phyloP scores from a whole-genome alignment of 2,888 invertebrate species.

The Zygaena filipendulae region DNA sequence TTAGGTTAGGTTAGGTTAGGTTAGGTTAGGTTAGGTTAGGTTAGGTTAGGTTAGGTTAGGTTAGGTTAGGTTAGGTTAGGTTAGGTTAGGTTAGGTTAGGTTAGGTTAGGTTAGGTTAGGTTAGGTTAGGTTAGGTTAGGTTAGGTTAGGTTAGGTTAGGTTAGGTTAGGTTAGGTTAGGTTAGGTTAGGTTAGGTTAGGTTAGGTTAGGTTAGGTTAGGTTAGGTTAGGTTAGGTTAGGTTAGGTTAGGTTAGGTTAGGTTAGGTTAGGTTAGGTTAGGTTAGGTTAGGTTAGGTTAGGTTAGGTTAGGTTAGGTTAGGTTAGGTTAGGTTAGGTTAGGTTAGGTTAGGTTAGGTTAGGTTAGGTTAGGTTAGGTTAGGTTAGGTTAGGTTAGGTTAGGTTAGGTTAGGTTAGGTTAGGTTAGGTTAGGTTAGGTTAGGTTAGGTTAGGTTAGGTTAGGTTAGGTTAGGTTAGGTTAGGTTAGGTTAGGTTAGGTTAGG shows the following conservation, averaged over 20 bases:
- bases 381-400: slow-evolving; percentile 15
- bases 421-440: slow-evolving; percentile 14
- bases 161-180: slow-evolving; percentile 15
- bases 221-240: slow-evolving; percentile 17
- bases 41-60: slow-evolving; percentile 13
- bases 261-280: slow-evolving; percentile 14
- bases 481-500: slow-evolving; percentile 10
- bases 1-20: slow-evolving; percentile 10
- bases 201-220: slow-evolving; percentile 16
- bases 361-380: slow-evolving; percentile 15
- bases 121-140: slow-evolving; percentile 15
- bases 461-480: slow-evolving; percentile 10
- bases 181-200: slow-evolving; percentile 14
- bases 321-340: slow-evolving; percentile 17
- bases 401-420: slow-evolving; percentile 17
- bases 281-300: slow-evolving; percentile 15
- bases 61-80: slow-evolving; percentile 15
- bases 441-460: slow-evolving; percentile 13
- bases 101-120: slow-evolving; percentile 15
- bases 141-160: slow-evolving; percentile 14
- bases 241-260: slow-evolving; percentile 14
- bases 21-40: slow-evolving; percentile 8
- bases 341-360: slow-evolving; percentile 12
- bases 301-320: slow-evolving; percentile 17
- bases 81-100: slow-evolving; percentile 15